Percentiles rank a stretch among this genome's conserved stretches.
Conservation (phyloP, 2,113 vertebrate genomes). For the Suricata suricatta region DNA sequence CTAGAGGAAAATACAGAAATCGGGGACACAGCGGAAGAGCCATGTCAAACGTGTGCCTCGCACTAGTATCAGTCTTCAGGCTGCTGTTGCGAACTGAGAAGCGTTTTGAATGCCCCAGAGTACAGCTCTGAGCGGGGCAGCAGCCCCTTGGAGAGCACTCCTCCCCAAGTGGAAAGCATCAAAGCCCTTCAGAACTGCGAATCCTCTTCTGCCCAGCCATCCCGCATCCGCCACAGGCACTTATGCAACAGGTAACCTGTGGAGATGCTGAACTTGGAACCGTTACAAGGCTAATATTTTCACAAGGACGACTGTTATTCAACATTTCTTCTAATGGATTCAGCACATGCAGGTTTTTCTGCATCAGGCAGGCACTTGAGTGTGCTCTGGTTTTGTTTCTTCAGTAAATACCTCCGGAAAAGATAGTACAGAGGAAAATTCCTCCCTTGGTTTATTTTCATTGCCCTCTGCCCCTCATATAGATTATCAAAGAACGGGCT, state of each 20-base stretch:
- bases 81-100: conserved; percentile 40
- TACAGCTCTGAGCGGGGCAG: neutral
- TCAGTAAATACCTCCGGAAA: conserved; percentile 74
- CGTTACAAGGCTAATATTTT: conserved; percentile 85
- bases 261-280: conserved; percentile 82
- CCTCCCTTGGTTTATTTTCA: conserved; percentile 47
- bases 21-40: neutral
- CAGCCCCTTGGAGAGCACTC: neutral
- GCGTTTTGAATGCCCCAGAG: conserved; percentile 12
- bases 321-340: conserved; percentile 76
- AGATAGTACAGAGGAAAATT: conserved; percentile 54
- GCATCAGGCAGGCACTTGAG: conserved; percentile 49
- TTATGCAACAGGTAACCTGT: conserved; percentile 79
- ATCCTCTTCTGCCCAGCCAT: neutral
- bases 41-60: neutral
- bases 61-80: neutral
- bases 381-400: conserved; percentile 72
- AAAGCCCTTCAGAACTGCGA: conserved; percentile 27
- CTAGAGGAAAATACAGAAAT: neutral
- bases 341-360: conserved; percentile 79
- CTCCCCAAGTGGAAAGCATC: neutral
- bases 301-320: conserved; percentile 77
- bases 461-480: conserved; percentile 60
- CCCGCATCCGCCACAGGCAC: conserved; percentile 66
- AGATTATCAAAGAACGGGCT: conserved; percentile 57